A percentile compares a stretch with the other conserved stretches of the same genome.
Evolutionary conservation across 2,797 vertebrate genomes (phyloP).

Genomic region (Falco peregrinus): DNA sequence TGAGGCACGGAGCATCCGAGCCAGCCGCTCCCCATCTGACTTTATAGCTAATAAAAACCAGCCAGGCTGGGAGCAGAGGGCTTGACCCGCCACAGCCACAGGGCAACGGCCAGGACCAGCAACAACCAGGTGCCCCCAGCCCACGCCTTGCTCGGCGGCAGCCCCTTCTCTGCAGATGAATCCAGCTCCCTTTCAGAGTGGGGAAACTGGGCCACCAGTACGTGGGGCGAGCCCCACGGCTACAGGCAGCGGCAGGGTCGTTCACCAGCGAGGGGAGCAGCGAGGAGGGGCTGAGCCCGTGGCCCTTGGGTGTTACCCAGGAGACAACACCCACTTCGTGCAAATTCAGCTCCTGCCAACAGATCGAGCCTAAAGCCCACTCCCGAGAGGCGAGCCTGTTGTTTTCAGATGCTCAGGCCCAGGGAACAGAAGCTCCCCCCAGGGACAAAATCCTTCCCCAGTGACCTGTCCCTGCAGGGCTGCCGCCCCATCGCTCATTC

Average conservation of each 20-base stretch:
- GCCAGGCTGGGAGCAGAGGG: background rate
- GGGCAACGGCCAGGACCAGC: fast-evolving
- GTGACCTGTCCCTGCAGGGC: fast-evolving
- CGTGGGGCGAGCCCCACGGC: background rate
- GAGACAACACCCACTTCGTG: background rate
- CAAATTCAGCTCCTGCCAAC: background rate
- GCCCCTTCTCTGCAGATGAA: background rate
- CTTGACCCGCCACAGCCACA: fast-evolving
- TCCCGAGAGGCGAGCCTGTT: fast-evolving
- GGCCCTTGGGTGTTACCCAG: fast-evolving
- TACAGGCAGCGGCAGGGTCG: fast-evolving
- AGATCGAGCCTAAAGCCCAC: background rate
- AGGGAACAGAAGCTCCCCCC: background rate
- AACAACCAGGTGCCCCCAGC: fast-evolving
- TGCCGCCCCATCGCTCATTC: background rate
- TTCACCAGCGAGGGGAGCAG: background rate
- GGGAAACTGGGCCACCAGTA: fast-evolving
- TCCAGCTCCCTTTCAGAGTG: background rate
- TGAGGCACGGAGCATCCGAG: fast-evolving
- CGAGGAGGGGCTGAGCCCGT: fast-evolving
- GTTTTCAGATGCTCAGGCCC: background rate
- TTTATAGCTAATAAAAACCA: background rate
- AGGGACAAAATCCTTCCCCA: background rate
- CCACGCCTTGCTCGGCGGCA: fast-evolving
- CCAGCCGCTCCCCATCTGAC: fast-evolving